Percentiles rank a stretch among this genome's conserved stretches.
These are phyloP conservation scores for Myodes glareolus DNA, from an alignment of 2,113 vertebrate genomes.

Conservation along the genomic window DNA sequence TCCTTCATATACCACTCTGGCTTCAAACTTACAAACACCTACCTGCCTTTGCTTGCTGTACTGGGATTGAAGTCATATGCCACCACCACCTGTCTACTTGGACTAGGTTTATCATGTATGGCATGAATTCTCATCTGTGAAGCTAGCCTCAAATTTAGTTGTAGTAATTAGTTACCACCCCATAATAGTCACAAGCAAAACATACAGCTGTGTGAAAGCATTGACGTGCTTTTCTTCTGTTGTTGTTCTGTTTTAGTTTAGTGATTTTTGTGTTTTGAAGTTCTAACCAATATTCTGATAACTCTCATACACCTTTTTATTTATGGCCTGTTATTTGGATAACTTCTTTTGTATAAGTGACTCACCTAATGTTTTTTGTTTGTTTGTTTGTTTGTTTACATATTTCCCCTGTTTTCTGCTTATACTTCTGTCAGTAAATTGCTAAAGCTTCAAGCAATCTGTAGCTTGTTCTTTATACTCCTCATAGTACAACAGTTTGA, in stretches of 20 bases:
- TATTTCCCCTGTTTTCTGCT: neutral
- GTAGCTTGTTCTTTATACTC: neutral
- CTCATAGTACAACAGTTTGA: neutral
- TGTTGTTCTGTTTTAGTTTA: neutral
- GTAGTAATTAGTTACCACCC: neutral
- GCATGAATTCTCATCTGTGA: neutral
- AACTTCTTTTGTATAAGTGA: neutral
- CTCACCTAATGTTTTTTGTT: neutral
- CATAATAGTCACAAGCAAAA: neutral
- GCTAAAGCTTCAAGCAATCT: neutral
- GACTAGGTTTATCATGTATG: neutral
- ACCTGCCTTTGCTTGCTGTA: too few species aligned
- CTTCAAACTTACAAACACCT: too few species aligned
- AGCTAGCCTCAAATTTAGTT: neutral
- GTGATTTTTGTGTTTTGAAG: neutral
- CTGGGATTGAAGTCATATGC: too few species aligned
- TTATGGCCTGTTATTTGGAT: neutral
- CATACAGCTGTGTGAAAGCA: neutral
- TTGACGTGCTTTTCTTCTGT: neutral
- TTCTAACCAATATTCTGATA: neutral
- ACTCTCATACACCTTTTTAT: neutral
- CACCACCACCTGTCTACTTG: too few species aligned
- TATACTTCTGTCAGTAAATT: neutral
- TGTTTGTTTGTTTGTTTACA: neutral
- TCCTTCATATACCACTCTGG: too few species aligned